These are phyloP conservation scores for Keiferia lycopersicella DNA, from an alignment of 2,888 invertebrate genomes.

Conservation along the genomic window DNA sequence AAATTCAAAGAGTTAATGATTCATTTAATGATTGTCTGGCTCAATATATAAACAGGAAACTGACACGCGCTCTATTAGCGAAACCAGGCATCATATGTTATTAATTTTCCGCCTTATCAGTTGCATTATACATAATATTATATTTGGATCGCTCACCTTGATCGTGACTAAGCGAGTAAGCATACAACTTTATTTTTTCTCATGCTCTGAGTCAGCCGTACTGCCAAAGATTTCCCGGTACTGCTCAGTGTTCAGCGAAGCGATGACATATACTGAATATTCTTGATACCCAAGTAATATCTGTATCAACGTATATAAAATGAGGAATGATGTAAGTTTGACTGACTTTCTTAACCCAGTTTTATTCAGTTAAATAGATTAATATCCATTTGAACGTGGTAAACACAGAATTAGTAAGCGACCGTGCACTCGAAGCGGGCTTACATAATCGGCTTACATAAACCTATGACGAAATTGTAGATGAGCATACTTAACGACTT, in stretches of 20 bases:
- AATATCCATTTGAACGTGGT: constrained; percentile 28
- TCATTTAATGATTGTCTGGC: constrained; percentile 20
- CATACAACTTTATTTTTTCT: constrained; percentile 44
- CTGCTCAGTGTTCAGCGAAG: constrained; percentile 27
- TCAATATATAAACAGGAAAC: constrained; percentile 33
- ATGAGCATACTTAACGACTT: constrained; percentile 63
- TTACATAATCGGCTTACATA: constrained; percentile 73
- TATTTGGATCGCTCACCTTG: constrained; percentile 35
- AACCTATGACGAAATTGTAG: constrained; percentile 65
- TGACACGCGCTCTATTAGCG: constrained; percentile 26
- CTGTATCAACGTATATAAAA: constrained; percentile 11
- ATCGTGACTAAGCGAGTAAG: constrained; percentile 40
- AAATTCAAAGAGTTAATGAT: constrained; percentile 20
- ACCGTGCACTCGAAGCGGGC: constrained; percentile 54
- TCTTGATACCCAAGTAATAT: background rate
- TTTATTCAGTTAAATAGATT: constrained; percentile 18
- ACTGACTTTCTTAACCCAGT: constrained; percentile 18
- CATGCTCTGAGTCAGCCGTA: constrained; percentile 53
- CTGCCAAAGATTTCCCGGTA: constrained; percentile 48
- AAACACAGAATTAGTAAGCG: constrained; percentile 41
- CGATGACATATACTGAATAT: constrained; percentile 6
- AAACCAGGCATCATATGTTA: constrained; percentile 25
- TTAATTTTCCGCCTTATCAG: constrained; percentile 30
- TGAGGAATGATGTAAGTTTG: constrained; percentile 15
- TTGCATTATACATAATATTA: constrained; percentile 38